Evolutionary conservation across 2,888 invertebrate genomes (phyloP).

Genomic region (Oscheius onirici): DNA sequence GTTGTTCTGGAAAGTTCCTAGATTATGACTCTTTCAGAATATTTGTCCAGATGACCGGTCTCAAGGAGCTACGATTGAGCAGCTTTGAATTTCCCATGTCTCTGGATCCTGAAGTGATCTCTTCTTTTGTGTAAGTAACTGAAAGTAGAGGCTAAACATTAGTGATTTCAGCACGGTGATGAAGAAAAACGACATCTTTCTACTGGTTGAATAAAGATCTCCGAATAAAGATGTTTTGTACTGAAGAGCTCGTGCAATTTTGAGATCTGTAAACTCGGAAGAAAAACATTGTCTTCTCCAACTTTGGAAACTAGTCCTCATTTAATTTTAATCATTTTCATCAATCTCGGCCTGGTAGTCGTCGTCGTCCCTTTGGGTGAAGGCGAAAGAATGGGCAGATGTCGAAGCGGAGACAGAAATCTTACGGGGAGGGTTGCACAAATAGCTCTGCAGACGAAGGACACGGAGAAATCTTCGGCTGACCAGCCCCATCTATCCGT

Average conservation of each 20-base stretch:
- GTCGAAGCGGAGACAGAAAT: slow-evolving; percentile 10
- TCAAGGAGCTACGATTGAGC: background rate
- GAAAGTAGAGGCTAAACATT: background rate
- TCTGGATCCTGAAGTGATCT: background rate
- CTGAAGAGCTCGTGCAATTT: too few species aligned
- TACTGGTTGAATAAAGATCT: background rate
- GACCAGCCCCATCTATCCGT: slow-evolving; percentile 19
- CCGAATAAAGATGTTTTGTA: too few species aligned
- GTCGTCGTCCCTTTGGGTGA: slow-evolving; percentile 9
- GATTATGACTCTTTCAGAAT: background rate
- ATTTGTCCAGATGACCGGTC: background rate
- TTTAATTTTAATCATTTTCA: background rate
- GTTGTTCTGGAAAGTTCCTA: background rate
- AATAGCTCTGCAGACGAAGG: slow-evolving; percentile 15
- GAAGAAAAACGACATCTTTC: background rate
- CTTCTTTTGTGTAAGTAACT: background rate
- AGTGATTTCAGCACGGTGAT: background rate
- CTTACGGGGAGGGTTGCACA: slow-evolving; percentile 19
- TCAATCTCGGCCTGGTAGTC: slow-evolving; percentile 9
- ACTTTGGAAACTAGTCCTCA: too few species aligned
- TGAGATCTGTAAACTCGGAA: too few species aligned
- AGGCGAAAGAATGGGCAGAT: slow-evolving; percentile 13
- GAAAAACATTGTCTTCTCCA: too few species aligned
- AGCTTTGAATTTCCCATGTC: background rate
- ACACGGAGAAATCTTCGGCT: slow-evolving; percentile 15